phyloP scores from a whole-genome alignment of 1,140 invertebrate genomes.

The Aricia agestis region DNA sequence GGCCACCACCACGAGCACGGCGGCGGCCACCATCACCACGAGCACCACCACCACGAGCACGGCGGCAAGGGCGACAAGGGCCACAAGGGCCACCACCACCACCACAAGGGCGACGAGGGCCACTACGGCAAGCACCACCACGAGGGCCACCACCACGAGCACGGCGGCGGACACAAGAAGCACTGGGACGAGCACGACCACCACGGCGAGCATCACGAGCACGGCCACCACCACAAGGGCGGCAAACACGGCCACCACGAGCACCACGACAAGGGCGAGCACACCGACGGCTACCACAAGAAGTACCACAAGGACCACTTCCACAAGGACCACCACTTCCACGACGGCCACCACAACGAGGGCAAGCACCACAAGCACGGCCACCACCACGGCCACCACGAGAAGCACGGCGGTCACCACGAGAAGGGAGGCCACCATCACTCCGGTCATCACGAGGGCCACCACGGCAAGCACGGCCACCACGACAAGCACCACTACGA shows the following conservation, averaged over 20 bases:
- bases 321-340: constrained; percentile 84
- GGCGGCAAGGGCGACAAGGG: constrained; percentile 76
- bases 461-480: constrained; percentile 79
- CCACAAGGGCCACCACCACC: constrained; percentile 77
- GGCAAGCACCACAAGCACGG: constrained; percentile 80
- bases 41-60: constrained; percentile 72
- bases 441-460: constrained; percentile 77
- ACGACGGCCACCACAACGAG: constrained; percentile 79
- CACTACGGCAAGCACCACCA: constrained; percentile 81
- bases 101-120: constrained; percentile 80
- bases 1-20: constrained; percentile 67
- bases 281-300: constrained; percentile 80
- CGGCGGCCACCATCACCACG: constrained; percentile 76
- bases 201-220: constrained; percentile 80
- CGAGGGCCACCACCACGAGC: constrained; percentile 77
- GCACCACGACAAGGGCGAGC: constrained; percentile 79
- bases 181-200: constrained; percentile 82
- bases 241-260: constrained; percentile 79
- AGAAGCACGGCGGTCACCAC: constrained; percentile 76
- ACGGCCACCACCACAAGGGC: constrained; percentile 80
- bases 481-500: constrained; percentile 79
- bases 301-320: constrained; percentile 83
- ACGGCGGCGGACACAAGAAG: constrained; percentile 80
- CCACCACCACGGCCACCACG: constrained; percentile 78
- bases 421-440: constrained; percentile 80